Base-by-base conservation (phyloP, 2,113 vertebrate genomes). In the Acinonyx jubatus region DNA sequence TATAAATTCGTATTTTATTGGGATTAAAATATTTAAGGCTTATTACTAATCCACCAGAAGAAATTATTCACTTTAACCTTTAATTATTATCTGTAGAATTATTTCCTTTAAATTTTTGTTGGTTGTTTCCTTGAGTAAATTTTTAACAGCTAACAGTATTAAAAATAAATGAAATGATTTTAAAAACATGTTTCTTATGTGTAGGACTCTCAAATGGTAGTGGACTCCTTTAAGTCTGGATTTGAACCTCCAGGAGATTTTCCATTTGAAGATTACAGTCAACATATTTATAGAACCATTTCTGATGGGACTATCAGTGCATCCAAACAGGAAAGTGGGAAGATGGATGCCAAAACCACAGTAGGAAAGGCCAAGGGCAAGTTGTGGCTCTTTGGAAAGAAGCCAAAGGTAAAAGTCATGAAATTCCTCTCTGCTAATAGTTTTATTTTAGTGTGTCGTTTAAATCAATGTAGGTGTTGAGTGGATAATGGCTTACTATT, bases 311-410 rank as follows among this genome's bases (percentile, higher is more conserved):
- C 99, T 96, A 99, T 99, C 98, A 99, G 99, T 98, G 99, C 99
- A 96, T 99, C 99, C 94, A 99, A 99, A 98, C 99, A 99, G 89
- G 99, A 99, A 63, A 98, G 98, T 84, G 99, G 98, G 91, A 99
- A 98, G 96, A 97, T 99, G 4, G 99, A 99, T 98, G 99, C 99
- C 18, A 99, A 99, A 99, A 99, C 99, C 96, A 98, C 99, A 3
- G 99, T 99, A 36, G 99, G 99, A 98, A 99, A 99, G 97, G 98
- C 99, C 98, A 99, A 99, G 99, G 99, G 99, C 98, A 99, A 99
- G 94, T 99, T 99, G 91, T 99, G 99, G 99, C 99, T 99, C 31
- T 99, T 99, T 98, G 99, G 99, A 98, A 99, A 99, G 99, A 99
- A 99, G 98, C 99, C 99, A 97, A 99, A 99, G 99, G 99, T 99